phyloP scores from a whole-genome alignment of 1,140 invertebrate species.

The Pseudachorutes palmiensis region DNA sequence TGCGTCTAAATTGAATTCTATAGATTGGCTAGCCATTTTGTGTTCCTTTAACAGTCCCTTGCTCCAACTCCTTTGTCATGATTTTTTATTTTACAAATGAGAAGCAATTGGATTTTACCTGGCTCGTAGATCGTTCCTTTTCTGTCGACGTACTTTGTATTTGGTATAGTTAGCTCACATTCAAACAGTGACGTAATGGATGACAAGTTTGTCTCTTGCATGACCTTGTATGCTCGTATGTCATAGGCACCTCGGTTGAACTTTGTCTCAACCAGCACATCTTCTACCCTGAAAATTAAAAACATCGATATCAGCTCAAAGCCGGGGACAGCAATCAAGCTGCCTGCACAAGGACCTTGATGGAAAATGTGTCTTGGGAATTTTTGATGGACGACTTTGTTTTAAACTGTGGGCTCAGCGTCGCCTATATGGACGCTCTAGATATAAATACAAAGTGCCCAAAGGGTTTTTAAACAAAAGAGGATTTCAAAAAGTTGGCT shows the following conservation, averaged over 20 bases:
- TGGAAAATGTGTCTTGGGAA: background rate
- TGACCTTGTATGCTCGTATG: constrained; percentile 28
- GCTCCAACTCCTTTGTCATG: background rate
- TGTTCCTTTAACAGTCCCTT: background rate
- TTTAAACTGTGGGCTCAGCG: too few species aligned
- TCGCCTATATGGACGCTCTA: too few species aligned
- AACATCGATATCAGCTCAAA: background rate
- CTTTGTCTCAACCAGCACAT: constrained; percentile 21
- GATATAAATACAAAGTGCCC: background rate
- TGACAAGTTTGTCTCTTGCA: constrained; percentile 22
- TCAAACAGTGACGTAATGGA: constrained; percentile 22
- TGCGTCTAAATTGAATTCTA: too few species aligned
- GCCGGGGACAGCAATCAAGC: background rate
- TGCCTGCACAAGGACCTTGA: background rate
- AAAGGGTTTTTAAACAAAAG: background rate
- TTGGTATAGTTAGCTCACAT: constrained; percentile 23
- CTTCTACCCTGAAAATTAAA: constrained; percentile 27
- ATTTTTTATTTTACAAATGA: background rate
- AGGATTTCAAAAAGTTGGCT: background rate
- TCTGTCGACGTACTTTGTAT: constrained; percentile 18
- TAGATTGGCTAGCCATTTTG: background rate
- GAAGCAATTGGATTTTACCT: background rate
- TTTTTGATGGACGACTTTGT: background rate
- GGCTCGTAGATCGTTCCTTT: constrained; percentile 22
- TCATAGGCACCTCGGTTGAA: constrained; percentile 33